phyloP scores from a whole-genome alignment of 1,140 invertebrate species.

The Scaptomyza pallida region DNA sequence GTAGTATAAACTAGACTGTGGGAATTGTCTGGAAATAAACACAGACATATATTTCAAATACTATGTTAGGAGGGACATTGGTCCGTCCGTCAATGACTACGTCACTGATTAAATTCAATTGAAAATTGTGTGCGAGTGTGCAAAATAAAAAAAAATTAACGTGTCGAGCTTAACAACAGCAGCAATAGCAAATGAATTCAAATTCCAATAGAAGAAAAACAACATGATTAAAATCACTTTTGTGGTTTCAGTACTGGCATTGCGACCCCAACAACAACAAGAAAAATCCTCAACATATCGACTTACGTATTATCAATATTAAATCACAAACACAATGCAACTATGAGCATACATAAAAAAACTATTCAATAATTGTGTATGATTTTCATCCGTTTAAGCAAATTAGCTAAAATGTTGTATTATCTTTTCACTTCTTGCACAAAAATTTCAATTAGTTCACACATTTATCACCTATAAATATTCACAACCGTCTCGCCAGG shows the following conservation, averaged over 20 bases:
- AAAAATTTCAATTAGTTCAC: neutral
- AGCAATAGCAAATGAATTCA: constrained; percentile 25
- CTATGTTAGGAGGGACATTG: constrained; percentile 14
- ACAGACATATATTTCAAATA: constrained; percentile 17
- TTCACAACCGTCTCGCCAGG: constrained; percentile 47
- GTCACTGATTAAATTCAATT: constrained; percentile 82
- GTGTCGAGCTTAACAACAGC: constrained; percentile 15
- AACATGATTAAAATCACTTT: constrained; percentile 67
- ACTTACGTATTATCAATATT: constrained; percentile 22
- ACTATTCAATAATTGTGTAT: neutral
- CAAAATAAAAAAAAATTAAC: constrained; percentile 33
- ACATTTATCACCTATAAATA: neutral
- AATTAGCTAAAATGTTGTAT: constrained; percentile 10
- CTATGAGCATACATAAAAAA: neutral
- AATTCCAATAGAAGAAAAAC: constrained; percentile 49
- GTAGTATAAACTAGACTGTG: neutral
- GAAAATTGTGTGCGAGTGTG: constrained; percentile 57
- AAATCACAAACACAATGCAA: neutral
- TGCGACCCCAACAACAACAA: constrained; percentile 2
- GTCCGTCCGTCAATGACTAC: constrained; percentile 30
- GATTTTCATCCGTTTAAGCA: neutral
- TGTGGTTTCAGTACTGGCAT: constrained; percentile 48
- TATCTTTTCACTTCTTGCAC: constrained; percentile 7
- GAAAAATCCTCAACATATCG: neutral
- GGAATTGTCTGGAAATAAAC: constrained; percentile 12